Evolutionary conservation across 1,140 invertebrate genomes (phyloP).

Genomic region (Cyclargus thomasi): DNA sequence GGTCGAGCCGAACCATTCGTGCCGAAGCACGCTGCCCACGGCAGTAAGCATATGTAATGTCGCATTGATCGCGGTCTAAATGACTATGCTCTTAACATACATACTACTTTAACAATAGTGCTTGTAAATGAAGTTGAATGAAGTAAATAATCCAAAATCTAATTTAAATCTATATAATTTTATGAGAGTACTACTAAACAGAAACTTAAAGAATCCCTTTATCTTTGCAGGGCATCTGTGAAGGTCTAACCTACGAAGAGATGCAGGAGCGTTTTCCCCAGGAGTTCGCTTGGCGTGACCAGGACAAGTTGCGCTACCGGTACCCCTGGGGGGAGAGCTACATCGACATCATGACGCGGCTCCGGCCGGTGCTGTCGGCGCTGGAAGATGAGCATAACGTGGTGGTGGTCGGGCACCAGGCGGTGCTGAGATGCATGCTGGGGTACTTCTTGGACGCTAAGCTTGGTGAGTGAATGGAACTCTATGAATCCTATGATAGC

Average conservation of each 20-base stretch:
- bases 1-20: too few species aligned
- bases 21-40: too few species aligned
- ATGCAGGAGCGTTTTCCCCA: conserved; percentile 92
- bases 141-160: too few species aligned
- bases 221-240: conserved; percentile 87
- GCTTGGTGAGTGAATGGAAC: conserved; percentile 80
- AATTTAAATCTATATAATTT: too few species aligned
- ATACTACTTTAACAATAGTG: too few species aligned
- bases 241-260: conserved; percentile 94
- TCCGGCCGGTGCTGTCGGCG: conserved; percentile 87
- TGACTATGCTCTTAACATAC: too few species aligned
- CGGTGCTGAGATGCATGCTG: conserved; percentile 91
- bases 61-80: too few species aligned
- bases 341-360: conserved; percentile 89
- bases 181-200: too few species aligned
- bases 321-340: conserved; percentile 95
- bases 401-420: conserved; percentile 92
- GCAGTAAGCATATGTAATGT: too few species aligned
- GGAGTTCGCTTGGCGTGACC: conserved; percentile 92
- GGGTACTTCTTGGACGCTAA: conserved; percentile 92
- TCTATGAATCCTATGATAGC: too few species aligned
- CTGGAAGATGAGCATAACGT: conserved; percentile 90
- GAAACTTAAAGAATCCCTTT: too few species aligned
- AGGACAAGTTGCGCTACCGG: conserved; percentile 93
- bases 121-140: too few species aligned